phyloP scores from a whole-genome alignment of 2,113 vertebrate species.

The Thymallus thymallus region DNA sequence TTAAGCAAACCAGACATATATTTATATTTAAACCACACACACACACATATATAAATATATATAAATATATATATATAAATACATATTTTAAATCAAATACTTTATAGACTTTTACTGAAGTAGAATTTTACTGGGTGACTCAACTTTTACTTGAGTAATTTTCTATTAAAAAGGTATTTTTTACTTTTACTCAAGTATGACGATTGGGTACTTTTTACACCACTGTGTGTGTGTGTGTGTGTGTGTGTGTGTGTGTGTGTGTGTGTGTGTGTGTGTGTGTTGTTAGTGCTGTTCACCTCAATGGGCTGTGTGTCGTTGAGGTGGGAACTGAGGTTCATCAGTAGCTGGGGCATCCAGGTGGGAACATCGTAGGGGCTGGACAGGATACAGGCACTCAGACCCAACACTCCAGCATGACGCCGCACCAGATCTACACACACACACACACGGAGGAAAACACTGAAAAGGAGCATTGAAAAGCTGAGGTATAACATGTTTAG shows the following conservation, averaged over 20 bases:
- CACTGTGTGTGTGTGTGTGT: conserved; percentile 88
- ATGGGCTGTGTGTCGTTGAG: conserved; percentile 97
- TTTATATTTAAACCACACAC: no score
- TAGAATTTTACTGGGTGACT: no score
- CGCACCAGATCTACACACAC: conserved; percentile 82
- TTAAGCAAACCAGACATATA: no score
- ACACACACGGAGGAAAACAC: conserved; percentile 20
- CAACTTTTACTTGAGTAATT: no score
- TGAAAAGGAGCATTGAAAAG: no score
- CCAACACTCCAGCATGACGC: conserved; percentile 94
- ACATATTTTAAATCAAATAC: no score
- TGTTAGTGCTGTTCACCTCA: conserved; percentile 73
- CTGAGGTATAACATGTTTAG: background rate
- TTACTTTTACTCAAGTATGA: no score
- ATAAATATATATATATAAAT: no score
- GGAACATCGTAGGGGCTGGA: conserved; percentile 96
- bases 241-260: background rate
- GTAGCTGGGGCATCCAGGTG: conserved; percentile 96
- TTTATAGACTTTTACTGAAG: no score
- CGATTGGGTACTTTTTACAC: no score
- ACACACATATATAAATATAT: no score
- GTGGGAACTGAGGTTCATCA: conserved; percentile 96
- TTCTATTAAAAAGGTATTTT: no score
- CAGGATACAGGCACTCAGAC: conserved; percentile 92
- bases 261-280: background rate